Percentiles rank a stretch among this genome's conserved stretches.
These are phyloP conservation scores for Dioctria linearis DNA, from an alignment of 2,888 invertebrate species.

Conservation along the genomic window DNA sequence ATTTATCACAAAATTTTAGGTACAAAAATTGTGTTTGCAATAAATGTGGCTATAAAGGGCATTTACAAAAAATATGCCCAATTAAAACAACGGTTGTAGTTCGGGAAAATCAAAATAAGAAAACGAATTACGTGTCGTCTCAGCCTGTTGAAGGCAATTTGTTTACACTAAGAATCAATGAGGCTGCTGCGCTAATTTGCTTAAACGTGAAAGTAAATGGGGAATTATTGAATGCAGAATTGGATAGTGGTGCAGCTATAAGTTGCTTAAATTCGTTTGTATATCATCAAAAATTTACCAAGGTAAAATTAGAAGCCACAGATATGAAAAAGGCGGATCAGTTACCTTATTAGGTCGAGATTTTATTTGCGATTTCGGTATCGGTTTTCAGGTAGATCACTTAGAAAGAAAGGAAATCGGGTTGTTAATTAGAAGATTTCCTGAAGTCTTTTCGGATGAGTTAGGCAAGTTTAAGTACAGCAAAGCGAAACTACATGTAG, in stretches of 20 bases:
- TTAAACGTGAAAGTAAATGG: constrained; percentile 2
- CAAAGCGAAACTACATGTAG: constrained; percentile 49
- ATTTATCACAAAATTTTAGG: neutral
- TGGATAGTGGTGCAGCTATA: constrained; percentile 13
- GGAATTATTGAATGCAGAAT: neutral
- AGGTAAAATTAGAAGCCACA: neutral
- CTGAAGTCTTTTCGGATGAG: constrained; percentile 18
- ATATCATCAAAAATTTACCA: neutral
- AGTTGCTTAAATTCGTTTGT: neutral
- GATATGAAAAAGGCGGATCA: neutral
- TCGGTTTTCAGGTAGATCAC: neutral
- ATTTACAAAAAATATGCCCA: constrained; percentile 19
- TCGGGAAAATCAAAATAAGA: too few species aligned
- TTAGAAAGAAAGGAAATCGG: neutral
- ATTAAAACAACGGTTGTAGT: neutral
- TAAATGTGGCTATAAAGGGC: constrained; percentile 19
- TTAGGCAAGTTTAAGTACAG: constrained; percentile 41
- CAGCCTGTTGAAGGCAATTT: neutral
- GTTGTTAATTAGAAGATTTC: constrained; percentile 8
- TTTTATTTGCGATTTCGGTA: neutral
- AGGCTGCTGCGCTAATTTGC: neutral
- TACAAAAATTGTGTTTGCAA: constrained; percentile 2
- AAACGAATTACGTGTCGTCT: neutral
- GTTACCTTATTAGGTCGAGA: constrained; percentile 17
- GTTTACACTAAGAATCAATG: neutral